Evolutionary conservation across 2,113 vertebrate genomes (phyloP).

Genomic region (Leiothrix lutea): DNA sequence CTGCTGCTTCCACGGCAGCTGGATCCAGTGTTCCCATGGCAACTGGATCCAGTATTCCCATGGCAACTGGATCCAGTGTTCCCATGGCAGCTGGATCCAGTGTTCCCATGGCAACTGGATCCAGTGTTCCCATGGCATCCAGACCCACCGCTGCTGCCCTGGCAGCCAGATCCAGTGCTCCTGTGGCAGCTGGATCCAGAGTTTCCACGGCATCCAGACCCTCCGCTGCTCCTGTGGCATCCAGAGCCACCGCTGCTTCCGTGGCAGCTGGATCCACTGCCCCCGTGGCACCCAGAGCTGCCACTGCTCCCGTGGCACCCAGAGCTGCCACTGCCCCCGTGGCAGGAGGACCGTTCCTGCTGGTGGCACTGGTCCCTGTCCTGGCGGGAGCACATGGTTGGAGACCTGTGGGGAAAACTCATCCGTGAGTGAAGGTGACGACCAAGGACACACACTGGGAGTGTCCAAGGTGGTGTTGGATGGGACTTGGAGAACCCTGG

Average conservation of each 20-base stretch:
- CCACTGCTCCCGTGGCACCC: fast-evolving
- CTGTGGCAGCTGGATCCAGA: fast-evolving
- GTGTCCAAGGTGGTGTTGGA: fast-evolving
- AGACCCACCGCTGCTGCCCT: no score
- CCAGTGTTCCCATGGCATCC: no score
- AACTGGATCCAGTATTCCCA: fast-evolving
- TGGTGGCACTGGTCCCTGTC: constrained; percentile 1
- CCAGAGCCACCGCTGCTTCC: neutral
- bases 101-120: fast-evolving
- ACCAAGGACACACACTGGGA: fast-evolving
- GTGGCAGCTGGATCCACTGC: fast-evolving
- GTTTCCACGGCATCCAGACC: neutral
- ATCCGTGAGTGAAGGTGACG: fast-evolving
- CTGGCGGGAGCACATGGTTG: constrained; percentile 32
- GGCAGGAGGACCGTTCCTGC: neutral
- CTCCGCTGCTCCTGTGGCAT: neutral
- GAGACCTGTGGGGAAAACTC: neutral
- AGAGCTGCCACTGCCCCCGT: neutral
- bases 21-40: fast-evolving
- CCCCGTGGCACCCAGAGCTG: fast-evolving
- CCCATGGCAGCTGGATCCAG: fast-evolving
- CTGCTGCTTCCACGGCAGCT: fast-evolving
- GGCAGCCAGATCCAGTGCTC: neutral
- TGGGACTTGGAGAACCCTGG: neutral
- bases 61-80: neutral